These are phyloP conservation scores for Platycercus adscitus DNA, from an alignment of 2,113 vertebrate genomes.

Conservation along the genomic window DNA sequence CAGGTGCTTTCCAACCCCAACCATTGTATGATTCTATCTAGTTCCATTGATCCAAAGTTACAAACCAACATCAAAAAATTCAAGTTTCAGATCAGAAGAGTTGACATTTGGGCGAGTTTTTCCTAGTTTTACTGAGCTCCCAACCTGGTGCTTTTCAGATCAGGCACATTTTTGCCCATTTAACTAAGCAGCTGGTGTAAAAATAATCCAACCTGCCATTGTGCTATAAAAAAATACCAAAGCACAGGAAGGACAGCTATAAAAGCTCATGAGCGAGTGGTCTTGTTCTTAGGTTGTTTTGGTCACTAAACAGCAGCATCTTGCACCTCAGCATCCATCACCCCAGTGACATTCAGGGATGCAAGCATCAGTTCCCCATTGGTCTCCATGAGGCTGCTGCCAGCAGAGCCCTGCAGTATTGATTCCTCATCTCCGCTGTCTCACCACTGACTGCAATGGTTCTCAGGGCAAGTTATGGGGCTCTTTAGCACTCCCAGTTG, in stretches of 20 bases:
- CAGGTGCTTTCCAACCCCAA: neutral
- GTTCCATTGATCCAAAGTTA: neutral
- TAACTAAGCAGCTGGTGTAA: neutral
- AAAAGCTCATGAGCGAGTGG: neutral
- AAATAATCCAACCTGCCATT: neutral
- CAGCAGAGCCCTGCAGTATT: neutral
- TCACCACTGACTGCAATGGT: neutral
- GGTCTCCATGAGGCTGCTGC: rapidly evolving
- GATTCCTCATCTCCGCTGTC: neutral
- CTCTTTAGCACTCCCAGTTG: neutral
- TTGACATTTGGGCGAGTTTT: neutral
- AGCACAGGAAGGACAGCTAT: neutral
- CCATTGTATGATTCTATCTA: neutral
- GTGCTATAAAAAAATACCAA: neutral
- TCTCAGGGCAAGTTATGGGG: neutral
- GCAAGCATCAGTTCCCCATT: rapidly evolving
- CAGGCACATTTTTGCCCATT: neutral
- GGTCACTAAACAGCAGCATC: neutral
- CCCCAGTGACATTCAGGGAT: neutral
- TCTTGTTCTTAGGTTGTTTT: neutral
- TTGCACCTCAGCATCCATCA: neutral
- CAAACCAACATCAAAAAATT: neutral
- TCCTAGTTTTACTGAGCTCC: neutral
- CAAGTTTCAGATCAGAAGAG: neutral
- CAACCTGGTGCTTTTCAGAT: neutral